These are phyloP conservation scores for Colostygia pectinataria DNA, from an alignment of 2,888 invertebrate species.

Conservation along the genomic window DNA sequence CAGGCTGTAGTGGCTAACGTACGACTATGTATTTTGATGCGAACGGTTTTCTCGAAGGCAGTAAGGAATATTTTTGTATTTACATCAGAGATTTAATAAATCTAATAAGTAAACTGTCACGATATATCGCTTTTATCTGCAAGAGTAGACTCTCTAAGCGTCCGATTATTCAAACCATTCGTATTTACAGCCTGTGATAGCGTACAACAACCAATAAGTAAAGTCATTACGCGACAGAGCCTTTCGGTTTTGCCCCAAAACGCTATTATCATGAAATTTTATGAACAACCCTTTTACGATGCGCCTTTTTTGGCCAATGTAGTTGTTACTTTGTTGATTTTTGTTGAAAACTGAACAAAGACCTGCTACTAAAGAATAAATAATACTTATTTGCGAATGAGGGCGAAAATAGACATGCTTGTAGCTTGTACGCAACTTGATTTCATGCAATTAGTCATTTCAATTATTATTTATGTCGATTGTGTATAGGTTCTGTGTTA, in stretches of 20 bases:
- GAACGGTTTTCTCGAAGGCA: not conserved
- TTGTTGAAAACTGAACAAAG: not conserved
- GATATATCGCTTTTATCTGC: too few species aligned
- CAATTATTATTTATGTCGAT: too few species aligned
- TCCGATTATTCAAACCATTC: not conserved
- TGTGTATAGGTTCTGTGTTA: too few species aligned
- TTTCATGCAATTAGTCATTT: too few species aligned
- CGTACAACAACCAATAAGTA: constrained; percentile 9
- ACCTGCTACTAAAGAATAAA: too few species aligned
- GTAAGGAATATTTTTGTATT: too few species aligned
- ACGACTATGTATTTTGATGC: not conserved
- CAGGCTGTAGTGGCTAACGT: constrained; percentile 2
- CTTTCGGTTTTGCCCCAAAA: constrained; percentile 23
- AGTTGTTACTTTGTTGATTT: constrained; percentile 6
- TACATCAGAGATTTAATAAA: too few species aligned
- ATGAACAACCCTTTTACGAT: constrained; percentile 35
- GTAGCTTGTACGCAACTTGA: too few species aligned
- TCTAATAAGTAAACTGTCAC: too few species aligned
- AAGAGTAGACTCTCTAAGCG: too few species aligned
- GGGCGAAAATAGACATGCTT: too few species aligned
- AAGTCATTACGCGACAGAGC: constrained; percentile 11
- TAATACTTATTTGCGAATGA: too few species aligned
- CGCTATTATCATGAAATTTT: constrained; percentile 35
- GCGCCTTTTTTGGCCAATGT: constrained; percentile 32
- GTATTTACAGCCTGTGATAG: constrained; percentile 4